Base-by-base conservation (phyloP, 92 coral and sea anemone species). In the Phenganax stokvisi region DNA sequence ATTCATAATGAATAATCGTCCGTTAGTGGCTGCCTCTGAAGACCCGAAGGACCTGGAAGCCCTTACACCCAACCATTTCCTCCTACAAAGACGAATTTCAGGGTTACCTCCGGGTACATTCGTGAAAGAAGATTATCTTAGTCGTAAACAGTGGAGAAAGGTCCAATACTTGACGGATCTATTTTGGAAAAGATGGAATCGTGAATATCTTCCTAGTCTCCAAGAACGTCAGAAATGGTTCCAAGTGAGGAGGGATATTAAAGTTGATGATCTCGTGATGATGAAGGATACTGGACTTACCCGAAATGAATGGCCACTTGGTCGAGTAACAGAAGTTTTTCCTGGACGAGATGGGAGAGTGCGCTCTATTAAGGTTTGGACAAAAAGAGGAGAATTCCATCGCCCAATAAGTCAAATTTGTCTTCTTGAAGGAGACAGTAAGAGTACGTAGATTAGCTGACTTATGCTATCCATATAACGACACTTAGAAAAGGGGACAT, bases 51-150 rank as follows among this genome's bases (percentile, higher is more conserved):
- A 88, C 60, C 59, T 82, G 67, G 72, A 85, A 76, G 88, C 84
- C 11, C 74, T 88, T 62, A 88, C 90, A 13, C 90, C 90, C 70
- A 88, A 85, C 72, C 88, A 85, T 67, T 88, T 88, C 83, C 86
- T 88, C 20, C 11, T 88, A 76, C 90, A 85, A 64, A 85, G 88
- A 56, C 57, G 76, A 52, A 74, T 76, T 54, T 31, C 72, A 0
- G 80, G 85, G 10, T 63, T 89, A 58, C 89, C 91, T 10, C 87
- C 87, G 12, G 87, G 91, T 29, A 27, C 71, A 12, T 89, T 86
- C 60, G 82, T 86, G 70, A 81, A 83, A 28, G 76, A 83, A 69
- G 92, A 89, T 68, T 70, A 44, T 17, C 81, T 89, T 72, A 44
- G 70, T 12, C 52, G 89, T 44, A 83, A 61, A 47, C 81, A 71